Percentiles rank a stretch among this genome's conserved stretches.
Evolutionary conservation across 2,113 vertebrate genomes (phyloP).

Genomic region (Labrus mixtus): DNA sequence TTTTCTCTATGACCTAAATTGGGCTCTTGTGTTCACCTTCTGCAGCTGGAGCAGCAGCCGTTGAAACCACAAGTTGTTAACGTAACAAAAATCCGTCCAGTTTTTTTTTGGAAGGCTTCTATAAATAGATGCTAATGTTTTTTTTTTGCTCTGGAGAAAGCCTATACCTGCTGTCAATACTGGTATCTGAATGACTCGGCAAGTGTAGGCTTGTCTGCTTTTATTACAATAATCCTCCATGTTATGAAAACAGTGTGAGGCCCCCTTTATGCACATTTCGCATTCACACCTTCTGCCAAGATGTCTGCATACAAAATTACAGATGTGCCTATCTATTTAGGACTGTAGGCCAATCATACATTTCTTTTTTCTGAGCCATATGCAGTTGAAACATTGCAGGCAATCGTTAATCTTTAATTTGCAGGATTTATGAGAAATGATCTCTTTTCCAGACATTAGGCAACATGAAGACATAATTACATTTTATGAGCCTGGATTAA

Average conservation of each 20-base stretch:
- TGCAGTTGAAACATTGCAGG: constrained; percentile 12
- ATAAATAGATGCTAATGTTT: constrained; percentile 63
- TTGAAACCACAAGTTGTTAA: constrained; percentile 71
- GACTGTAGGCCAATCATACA: neutral
- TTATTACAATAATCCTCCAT: constrained; percentile 23
- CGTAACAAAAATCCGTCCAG: constrained; percentile 60
- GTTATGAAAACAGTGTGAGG: constrained; percentile 41
- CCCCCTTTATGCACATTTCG: constrained; percentile 16
- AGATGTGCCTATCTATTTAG: neutral
- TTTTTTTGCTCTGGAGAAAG: constrained; percentile 18
- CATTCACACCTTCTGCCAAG: neutral
- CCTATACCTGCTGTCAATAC: constrained; percentile 36
- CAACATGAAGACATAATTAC: constrained; percentile 30
- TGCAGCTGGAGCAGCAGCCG: constrained; percentile 68
- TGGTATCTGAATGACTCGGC: constrained; percentile 29
- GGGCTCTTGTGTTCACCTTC: constrained; percentile 69
- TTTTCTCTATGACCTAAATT: constrained; percentile 65
- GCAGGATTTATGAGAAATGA: constrained; percentile 21
- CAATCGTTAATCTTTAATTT: constrained; percentile 3
- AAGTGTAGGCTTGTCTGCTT: constrained; percentile 20
- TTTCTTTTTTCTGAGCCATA: neutral
- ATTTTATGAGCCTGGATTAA: constrained; percentile 42
- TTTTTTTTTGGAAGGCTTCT: constrained; percentile 42
- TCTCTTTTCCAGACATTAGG: constrained; percentile 34
- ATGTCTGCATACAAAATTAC: neutral